phyloP scores from a whole-genome alignment of 2,113 vertebrate species.

The Embiotoca jacksoni region DNA sequence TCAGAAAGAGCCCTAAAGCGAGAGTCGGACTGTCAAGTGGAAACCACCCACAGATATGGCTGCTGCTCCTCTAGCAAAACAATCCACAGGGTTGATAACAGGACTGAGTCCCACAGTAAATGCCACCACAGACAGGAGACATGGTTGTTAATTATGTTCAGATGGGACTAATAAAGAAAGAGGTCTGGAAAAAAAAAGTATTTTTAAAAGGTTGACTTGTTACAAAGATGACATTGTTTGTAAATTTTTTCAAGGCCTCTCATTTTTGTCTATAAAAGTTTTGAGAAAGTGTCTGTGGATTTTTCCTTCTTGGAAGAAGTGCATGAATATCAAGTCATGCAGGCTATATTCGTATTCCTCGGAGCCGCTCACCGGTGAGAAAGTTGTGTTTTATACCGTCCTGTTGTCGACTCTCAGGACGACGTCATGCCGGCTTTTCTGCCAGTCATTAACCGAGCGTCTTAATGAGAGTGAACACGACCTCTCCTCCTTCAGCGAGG shows the following conservation, averaged over 20 bases:
- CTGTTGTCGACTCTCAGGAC: conserved; percentile 28
- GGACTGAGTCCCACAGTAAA: conserved; percentile 48
- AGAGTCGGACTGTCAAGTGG: conserved; percentile 64
- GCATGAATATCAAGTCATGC: not conserved
- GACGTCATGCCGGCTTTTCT: not conserved
- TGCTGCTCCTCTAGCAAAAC: conserved; percentile 62
- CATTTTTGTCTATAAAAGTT: not conserved
- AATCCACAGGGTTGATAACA: conserved; percentile 56
- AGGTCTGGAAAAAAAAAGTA: not conserved
- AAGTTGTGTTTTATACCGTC: conserved; percentile 16
- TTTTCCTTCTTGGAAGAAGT: not conserved
- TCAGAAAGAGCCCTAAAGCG: conserved; percentile 60
- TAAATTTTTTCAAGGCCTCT: not conserved
- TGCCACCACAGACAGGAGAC: conserved; percentile 22
- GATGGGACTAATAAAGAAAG: conserved; percentile 29
- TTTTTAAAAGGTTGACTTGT: not conserved
- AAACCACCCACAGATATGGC: conserved; percentile 72
- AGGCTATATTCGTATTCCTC: not conserved
- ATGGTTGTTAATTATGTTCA: conserved; percentile 35
- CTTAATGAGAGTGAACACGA: conserved; percentile 11
- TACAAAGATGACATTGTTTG: not conserved
- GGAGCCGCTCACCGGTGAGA: not conserved
- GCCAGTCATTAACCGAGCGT: conserved; percentile 5
- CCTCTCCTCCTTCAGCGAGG: conserved; percentile 12
- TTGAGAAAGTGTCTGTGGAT: not conserved